phyloP scores from a whole-genome alignment of 2,888 invertebrate genomes.

The Drosophila bunnanda region DNA sequence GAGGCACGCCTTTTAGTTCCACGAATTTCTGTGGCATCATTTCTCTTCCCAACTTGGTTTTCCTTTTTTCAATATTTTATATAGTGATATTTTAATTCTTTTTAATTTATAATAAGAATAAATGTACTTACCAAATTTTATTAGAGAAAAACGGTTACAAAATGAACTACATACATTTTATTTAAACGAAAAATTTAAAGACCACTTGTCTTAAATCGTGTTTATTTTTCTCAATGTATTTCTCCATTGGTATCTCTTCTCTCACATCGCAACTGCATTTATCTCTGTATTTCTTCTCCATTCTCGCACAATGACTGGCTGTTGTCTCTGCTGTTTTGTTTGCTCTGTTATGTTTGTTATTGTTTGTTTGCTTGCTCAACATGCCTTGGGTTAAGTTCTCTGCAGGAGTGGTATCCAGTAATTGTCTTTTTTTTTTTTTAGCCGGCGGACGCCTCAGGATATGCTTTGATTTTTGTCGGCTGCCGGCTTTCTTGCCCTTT shows the following conservation, averaged over 20 bases:
- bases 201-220: background rate
- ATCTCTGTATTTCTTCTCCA: background rate
- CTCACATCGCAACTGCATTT: conserved; percentile 32
- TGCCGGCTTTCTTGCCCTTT: conserved; percentile 24
- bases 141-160: background rate
- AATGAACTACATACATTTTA: background rate
- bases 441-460: conserved; percentile 59
- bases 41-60: background rate
- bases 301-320: conserved; percentile 44
- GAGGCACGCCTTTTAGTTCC: conserved; percentile 12
- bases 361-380: conserved; percentile 47
- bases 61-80: background rate
- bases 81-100: background rate
- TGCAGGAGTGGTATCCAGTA: conserved; percentile 9
- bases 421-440: conserved; percentile 22
- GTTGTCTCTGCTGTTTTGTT: conserved; percentile 47
- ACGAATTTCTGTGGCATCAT: background rate
- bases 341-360: conserved; percentile 39
- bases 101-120: background rate
- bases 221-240: conserved; percentile 12
- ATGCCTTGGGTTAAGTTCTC: conserved; percentile 28
- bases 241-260: conserved; percentile 7
- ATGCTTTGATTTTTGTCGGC: conserved; percentile 62
- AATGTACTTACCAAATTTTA: background rate
- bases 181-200: background rate